Evolutionary conservation across 2,888 invertebrate species (phyloP).

Genomic region (Calliopum simillimum): DNA sequence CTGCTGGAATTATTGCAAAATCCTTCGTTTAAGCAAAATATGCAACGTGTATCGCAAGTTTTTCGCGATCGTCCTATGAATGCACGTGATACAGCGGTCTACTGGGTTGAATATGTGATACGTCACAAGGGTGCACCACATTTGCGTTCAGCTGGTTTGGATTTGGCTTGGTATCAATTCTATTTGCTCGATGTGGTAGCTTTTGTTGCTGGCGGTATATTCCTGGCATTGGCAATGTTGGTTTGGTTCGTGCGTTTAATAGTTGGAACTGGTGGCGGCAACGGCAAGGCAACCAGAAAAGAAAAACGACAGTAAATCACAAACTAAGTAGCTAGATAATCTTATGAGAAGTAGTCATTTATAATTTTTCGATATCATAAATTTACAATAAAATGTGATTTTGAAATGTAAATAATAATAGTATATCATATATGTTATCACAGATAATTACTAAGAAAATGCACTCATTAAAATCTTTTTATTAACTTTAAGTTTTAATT

Average conservation of each 20-base stretch:
- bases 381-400: no score
- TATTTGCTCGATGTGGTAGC: constrained; percentile 65
- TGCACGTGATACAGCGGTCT: constrained; percentile 65
- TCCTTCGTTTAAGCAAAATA: constrained; percentile 61
- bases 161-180: constrained; percentile 64
- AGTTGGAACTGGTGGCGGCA: no score
- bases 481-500: no score
- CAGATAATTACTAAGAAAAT: no score
- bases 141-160: constrained; percentile 61
- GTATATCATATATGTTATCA: no score
- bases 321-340: no score
- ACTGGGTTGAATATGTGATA: constrained; percentile 68
- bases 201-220: constrained; percentile 38
- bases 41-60: constrained; percentile 58
- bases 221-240: background rate
- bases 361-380: no score
- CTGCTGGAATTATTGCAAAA: constrained; percentile 64
- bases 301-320: no score
- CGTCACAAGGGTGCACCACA: constrained; percentile 66
- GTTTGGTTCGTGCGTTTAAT: constrained; percentile 13
- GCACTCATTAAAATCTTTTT: no score
- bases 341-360: no score
- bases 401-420: no score
- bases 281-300: no score
- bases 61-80: constrained; percentile 64